A percentile compares a stretch with the other conserved stretches of the same genome.
Evolutionary conservation across 2,888 invertebrate genomes (phyloP).

Genomic region (Dorcus hopei): DNA sequence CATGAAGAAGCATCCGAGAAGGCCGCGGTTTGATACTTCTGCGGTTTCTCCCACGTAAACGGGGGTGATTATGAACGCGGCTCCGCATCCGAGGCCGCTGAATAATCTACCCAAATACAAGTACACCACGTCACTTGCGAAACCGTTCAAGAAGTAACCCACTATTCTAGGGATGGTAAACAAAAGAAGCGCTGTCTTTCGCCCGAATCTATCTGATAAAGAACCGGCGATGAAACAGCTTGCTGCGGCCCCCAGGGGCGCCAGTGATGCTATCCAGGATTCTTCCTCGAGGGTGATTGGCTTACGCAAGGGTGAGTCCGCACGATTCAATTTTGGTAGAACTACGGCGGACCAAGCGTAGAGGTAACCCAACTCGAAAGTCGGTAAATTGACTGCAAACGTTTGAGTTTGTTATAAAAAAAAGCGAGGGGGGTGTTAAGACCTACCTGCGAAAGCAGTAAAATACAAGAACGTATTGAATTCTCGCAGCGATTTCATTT

Average conservation of each 20-base stretch:
- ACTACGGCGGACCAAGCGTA: slow-evolving; percentile 47
- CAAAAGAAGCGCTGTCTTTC: slow-evolving; percentile 61
- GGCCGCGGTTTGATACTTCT: slow-evolving; percentile 73
- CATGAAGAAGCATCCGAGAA: slow-evolving; percentile 69
- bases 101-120: slow-evolving; percentile 22
- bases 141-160: slow-evolving; percentile 37
- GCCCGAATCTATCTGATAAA: slow-evolving; percentile 60
- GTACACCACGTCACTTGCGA: slow-evolving; percentile 11
- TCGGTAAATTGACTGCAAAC: slow-evolving; percentile 46
- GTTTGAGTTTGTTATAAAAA: slow-evolving; percentile 48
- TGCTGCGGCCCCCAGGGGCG: slow-evolving; percentile 61
- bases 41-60: slow-evolving; percentile 86
- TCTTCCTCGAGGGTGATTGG: slow-evolving; percentile 55
- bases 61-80: slow-evolving; percentile 69
- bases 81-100: slow-evolving; percentile 50
- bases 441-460: neutral
- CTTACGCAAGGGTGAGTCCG: slow-evolving; percentile 46
- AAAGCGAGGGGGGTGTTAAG: no score
- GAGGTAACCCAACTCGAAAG: slow-evolving; percentile 45
- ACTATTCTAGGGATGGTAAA: slow-evolving; percentile 61
- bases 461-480: slow-evolving; percentile 7
- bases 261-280: slow-evolving; percentile 70
- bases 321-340: slow-evolving; percentile 33
- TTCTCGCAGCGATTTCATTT: neutral
- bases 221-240: slow-evolving; percentile 68